These are phyloP conservation scores for Rachycentron canadum DNA, from an alignment of 2,797 vertebrate species.

Conservation along the genomic window DNA sequence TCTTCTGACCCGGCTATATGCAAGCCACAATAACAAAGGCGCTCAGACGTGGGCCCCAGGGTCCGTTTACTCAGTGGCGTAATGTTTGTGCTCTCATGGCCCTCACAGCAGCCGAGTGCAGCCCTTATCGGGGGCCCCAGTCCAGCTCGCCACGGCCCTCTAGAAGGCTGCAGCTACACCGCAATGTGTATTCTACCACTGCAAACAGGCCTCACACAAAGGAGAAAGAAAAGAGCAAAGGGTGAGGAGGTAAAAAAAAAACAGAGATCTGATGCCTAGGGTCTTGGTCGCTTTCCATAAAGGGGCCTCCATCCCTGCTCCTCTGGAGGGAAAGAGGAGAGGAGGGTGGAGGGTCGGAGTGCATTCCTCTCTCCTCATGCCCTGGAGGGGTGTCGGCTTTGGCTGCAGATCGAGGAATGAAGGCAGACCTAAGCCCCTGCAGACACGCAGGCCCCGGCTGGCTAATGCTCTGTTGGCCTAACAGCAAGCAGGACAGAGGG, in stretches of 20 bases:
- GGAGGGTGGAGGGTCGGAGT: slow-evolving; percentile 71
- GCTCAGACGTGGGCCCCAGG: slow-evolving; percentile 77
- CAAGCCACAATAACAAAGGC: slow-evolving; percentile 81
- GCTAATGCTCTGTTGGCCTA: slow-evolving; percentile 52
- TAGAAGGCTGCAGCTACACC: slow-evolving; percentile 51
- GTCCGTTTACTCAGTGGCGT: slow-evolving; percentile 86
- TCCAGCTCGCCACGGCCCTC: slow-evolving; percentile 46
- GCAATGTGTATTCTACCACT: slow-evolving; percentile 70
- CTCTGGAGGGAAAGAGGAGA: slow-evolving; percentile 66
- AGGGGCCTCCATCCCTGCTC: slow-evolving; percentile 71
- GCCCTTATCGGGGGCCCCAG: slow-evolving; percentile 80
- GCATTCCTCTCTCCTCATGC: slow-evolving; percentile 75
- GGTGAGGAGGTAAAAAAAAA: slow-evolving; percentile 72
- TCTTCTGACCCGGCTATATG: slow-evolving; percentile 72
- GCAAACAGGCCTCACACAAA: slow-evolving; percentile 79
- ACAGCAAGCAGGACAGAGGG: slow-evolving; percentile 40
- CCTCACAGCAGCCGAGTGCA: slow-evolving; percentile 76
- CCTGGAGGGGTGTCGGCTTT: slow-evolving; percentile 77
- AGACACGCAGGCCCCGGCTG: slow-evolving; percentile 71
- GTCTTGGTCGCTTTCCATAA: slow-evolving; percentile 78
- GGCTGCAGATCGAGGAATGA: slow-evolving; percentile 69
- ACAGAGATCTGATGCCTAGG: slow-evolving; percentile 65
- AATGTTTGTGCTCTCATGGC: slow-evolving; percentile 85
- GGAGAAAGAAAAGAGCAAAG: slow-evolving; percentile 53
- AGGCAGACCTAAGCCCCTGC: slow-evolving; percentile 73